phyloP scores from a whole-genome alignment of 2,113 vertebrate species.

The Centropus bengalensis region DNA sequence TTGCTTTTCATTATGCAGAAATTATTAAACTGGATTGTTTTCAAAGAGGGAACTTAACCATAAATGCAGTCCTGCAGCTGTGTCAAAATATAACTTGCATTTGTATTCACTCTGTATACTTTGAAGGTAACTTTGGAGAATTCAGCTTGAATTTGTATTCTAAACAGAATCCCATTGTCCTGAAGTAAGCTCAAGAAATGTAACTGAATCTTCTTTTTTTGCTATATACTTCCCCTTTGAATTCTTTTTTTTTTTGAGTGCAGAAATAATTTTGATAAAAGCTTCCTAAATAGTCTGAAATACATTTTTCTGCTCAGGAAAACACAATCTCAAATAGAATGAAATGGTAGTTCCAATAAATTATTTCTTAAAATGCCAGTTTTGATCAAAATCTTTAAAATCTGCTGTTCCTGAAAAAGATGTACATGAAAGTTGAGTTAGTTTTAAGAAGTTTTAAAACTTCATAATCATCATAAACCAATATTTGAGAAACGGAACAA shows the following conservation, averaged over 20 bases:
- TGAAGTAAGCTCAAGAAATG: neutral
- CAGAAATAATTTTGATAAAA: neutral
- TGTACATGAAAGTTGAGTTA: neutral
- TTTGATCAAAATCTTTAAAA: neutral
- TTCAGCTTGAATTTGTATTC: neutral
- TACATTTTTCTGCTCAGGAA: neutral
- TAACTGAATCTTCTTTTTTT: neutral
- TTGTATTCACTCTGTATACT: constrained; percentile 34
- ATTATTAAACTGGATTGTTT: constrained; percentile 66
- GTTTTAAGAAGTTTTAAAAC: neutral
- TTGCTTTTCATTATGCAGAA: constrained; percentile 67
- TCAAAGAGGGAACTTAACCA: constrained; percentile 47
- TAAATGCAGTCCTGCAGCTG: constrained; percentile 56
- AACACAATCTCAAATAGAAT: neutral
- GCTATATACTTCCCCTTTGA: neutral
- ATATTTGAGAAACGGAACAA: neutral
- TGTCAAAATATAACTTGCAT: constrained; percentile 11
- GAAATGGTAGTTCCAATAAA: neutral
- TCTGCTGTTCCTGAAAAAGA: neutral
- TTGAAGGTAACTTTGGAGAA: neutral
- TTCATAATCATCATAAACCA: neutral
- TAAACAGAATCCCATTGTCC: neutral
- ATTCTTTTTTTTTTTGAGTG: neutral
- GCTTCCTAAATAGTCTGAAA: neutral
- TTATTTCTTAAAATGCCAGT: neutral